phyloP scores from a whole-genome alignment of 2,888 invertebrate genomes.

The Phorcus lineatus region DNA sequence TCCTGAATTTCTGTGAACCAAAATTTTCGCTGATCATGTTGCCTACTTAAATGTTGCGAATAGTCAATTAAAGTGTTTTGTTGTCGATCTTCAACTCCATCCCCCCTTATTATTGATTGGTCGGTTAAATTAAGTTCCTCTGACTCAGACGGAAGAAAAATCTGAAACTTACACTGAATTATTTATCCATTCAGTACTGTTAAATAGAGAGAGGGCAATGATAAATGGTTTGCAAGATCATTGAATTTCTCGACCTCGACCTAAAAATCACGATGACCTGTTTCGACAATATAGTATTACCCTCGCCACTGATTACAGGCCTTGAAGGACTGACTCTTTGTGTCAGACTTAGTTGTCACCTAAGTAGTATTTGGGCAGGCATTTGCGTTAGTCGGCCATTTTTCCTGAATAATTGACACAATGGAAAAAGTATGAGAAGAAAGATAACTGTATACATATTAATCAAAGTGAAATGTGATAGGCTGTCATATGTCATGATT shows the following conservation, averaged over 20 bases:
- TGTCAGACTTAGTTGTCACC: conserved; percentile 10
- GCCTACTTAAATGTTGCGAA: too few species aligned
- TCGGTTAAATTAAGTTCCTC: too few species aligned
- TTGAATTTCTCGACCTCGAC: background rate
- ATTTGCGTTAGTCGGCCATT: background rate
- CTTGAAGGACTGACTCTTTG: background rate
- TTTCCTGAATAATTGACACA: conserved; percentile 1
- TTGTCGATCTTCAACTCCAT: too few species aligned
- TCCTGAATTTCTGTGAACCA: background rate
- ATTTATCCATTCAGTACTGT: too few species aligned
- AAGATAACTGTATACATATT: too few species aligned
- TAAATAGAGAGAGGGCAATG: too few species aligned
- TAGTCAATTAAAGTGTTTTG: too few species aligned
- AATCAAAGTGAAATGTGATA: too few species aligned
- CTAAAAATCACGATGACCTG: background rate
- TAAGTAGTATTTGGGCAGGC: background rate
- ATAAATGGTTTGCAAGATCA: background rate
- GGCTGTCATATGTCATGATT: too few species aligned
- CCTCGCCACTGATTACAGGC: conserved; percentile 10
- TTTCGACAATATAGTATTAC: background rate
- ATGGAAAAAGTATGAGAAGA: background rate
- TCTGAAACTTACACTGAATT: too few species aligned
- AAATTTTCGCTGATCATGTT: background rate
- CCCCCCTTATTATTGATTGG: too few species aligned
- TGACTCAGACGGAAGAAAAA: too few species aligned